Conservation (phyloP, 2,888 invertebrate genomes). For the Molanna angustata region DNA sequence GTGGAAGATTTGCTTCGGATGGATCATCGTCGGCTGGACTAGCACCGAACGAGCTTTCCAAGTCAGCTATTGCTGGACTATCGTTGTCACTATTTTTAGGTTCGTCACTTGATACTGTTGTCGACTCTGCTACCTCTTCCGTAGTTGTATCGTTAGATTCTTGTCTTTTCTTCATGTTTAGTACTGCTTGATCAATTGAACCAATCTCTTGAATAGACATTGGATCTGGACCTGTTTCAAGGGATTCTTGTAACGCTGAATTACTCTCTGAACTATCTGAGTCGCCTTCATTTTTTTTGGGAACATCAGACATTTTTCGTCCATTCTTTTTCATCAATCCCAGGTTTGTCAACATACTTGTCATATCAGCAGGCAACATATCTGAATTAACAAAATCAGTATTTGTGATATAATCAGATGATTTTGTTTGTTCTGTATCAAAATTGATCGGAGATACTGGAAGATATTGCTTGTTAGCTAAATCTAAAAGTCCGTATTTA, state of each 20-base stretch:
- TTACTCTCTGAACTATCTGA: slow-evolving; percentile 49
- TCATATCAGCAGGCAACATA: slow-evolving; percentile 41
- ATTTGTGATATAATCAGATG: slow-evolving; percentile 4
- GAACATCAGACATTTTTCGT: slow-evolving; percentile 11
- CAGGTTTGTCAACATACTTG: slow-evolving; percentile 40
- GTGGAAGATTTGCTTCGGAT: slow-evolving; percentile 62
- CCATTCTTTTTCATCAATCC: slow-evolving; percentile 37
- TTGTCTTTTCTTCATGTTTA: slow-evolving; percentile 54
- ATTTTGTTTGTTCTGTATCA: slow-evolving; percentile 8
- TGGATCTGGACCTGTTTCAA: slow-evolving; percentile 45
- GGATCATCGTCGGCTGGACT: slow-evolving; percentile 54
- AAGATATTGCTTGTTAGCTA: slow-evolving; percentile 29
- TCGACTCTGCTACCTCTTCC: neutral
- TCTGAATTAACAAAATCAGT: slow-evolving; percentile 38
- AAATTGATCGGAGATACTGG: too few relatives aligned
- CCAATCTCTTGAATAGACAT: slow-evolving; percentile 39
- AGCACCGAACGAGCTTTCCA: slow-evolving; percentile 77
- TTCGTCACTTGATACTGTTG: neutral
- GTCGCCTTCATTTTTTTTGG: slow-evolving; percentile 50
- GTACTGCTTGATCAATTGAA: slow-evolving; percentile 41
- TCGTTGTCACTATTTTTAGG: neutral
- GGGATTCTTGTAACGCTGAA: slow-evolving; percentile 44
- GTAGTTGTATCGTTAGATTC: slow-evolving; percentile 34
- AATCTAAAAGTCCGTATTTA: slow-evolving; percentile 45
- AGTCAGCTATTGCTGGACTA: slow-evolving; percentile 58